phyloP scores from a whole-genome alignment of 2,888 invertebrate species.

The Sicus ferrugineus region DNA sequence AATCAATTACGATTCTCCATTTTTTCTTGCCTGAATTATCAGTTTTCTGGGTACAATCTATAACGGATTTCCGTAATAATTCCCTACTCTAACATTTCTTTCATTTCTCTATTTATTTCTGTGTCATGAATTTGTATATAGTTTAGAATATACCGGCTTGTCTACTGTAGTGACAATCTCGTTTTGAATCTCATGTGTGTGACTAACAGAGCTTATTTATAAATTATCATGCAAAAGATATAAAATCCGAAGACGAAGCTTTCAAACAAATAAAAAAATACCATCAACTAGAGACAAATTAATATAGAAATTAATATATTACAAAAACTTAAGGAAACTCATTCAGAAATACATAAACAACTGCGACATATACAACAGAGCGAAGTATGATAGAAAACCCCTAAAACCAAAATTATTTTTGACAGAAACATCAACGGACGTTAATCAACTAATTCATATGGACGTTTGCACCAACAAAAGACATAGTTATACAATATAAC shows the following conservation, averaged over 20 bases:
- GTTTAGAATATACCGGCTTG: constrained; percentile 35
- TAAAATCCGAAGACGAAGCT: neutral
- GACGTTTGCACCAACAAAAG: constrained; percentile 25
- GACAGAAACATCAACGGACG: constrained; percentile 32
- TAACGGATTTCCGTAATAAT: neutral
- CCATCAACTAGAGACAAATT: neutral
- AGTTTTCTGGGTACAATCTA: neutral
- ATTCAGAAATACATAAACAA: constrained; percentile 35
- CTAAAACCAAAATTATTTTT: constrained; percentile 33
- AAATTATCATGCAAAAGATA: no score
- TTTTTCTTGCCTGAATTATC: neutral
- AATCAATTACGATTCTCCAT: constrained; percentile 1
- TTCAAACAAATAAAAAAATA: neutral
- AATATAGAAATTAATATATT: constrained; percentile 25
- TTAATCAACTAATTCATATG: constrained; percentile 27
- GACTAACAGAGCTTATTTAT: no score
- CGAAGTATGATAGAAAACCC: constrained; percentile 39
- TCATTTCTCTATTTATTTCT: no score
- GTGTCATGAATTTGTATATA: no score
- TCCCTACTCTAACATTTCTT: neutral
- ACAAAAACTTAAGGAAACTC: constrained; percentile 29
- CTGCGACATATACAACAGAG: constrained; percentile 32
- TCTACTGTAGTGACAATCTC: constrained; percentile 33
- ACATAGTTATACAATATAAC: constrained; percentile 35
- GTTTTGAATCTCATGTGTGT: constrained; percentile 34